Evolutionary conservation across 2,797 vertebrate genomes (phyloP), one percentile per base, ranked within the genome.

Genomic region (Emys orbicularis): DNA sequence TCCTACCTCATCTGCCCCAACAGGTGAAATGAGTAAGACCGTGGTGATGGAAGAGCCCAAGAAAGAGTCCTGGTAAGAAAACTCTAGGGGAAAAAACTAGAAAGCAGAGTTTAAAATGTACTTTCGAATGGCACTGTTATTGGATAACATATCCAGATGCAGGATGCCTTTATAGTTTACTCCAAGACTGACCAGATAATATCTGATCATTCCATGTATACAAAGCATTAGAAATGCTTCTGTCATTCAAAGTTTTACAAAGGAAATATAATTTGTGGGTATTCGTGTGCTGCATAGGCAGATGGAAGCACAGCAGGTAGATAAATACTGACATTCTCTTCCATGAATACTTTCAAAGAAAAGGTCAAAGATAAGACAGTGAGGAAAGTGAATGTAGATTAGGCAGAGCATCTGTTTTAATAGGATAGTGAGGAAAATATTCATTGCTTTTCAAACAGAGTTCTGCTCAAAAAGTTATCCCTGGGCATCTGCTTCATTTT

Each of bases 261-360:
- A 98, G 97, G 88, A 98, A 98, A 98, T 97, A 93, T 95, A 98
- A 98, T 98, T 98, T 98, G 97, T 98, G 96, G 93, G 95, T 98
- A 97, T 97, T 94, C 86, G 77, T 97, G 97, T 56, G 52, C 97
- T 96, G 89, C 96, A 91, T 90, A 97, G 96, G 92, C 98, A 98
- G 98, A 98, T 98, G 98, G 98, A 97, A 96, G 95, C 98, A 98
- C 98, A 98, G 98, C 98, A 98, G 98, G 98, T 96, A 98, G 97
- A 97, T 98, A 98, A 98, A 98, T 96, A 96, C 95, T 98, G 98
- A 97, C 97, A 98, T 98, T 98, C 98, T 97, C 97, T 97, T 98
- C 98, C 89, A 95, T 95, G 97, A 98, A 98, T 97, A 86, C 90
- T 91, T 98, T 98, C 98, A 98, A 98, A 98, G 92, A 96, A 98